phyloP scores from a whole-genome alignment of 2,797 vertebrate genomes.

The Mycteria americana region DNA sequence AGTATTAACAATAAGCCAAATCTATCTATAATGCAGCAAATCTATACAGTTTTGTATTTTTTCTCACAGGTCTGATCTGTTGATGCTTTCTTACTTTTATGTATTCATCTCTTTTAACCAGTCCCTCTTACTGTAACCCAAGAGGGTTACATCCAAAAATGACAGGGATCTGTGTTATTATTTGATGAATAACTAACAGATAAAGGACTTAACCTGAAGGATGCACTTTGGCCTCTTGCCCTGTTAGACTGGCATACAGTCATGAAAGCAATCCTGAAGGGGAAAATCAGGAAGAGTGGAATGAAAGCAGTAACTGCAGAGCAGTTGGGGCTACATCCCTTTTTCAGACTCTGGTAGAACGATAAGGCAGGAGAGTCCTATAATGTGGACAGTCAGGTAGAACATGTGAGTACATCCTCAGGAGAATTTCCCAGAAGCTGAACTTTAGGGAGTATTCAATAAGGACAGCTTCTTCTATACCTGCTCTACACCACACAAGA shows the following conservation, averaged over 20 bases:
- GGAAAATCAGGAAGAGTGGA: not conserved
- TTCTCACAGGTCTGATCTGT: not conserved
- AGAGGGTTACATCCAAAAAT: not conserved
- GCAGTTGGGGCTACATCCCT: not conserved
- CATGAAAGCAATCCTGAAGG: not conserved
- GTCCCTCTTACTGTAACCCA: not conserved
- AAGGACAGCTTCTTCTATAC: not conserved
- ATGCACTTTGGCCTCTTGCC: not conserved
- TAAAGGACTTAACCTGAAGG: not conserved
- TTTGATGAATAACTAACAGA: not conserved
- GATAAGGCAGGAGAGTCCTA: not conserved
- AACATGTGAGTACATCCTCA: not conserved
- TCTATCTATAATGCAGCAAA: not conserved
- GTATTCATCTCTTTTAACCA: not conserved
- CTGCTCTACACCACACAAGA: not conserved
- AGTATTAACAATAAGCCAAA: not conserved
- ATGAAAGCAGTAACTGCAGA: not conserved
- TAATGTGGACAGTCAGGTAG: not conserved
- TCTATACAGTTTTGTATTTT: not conserved
- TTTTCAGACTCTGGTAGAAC: not conserved
- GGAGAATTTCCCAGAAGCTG: not conserved
- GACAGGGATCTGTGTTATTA: rapidly evolving
- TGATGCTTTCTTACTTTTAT: not conserved
- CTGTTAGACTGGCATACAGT: not conserved
- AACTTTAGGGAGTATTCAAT: not conserved